phyloP scores from a whole-genome alignment of 1,140 invertebrate genomes.

The Drosophila sproati region DNA sequence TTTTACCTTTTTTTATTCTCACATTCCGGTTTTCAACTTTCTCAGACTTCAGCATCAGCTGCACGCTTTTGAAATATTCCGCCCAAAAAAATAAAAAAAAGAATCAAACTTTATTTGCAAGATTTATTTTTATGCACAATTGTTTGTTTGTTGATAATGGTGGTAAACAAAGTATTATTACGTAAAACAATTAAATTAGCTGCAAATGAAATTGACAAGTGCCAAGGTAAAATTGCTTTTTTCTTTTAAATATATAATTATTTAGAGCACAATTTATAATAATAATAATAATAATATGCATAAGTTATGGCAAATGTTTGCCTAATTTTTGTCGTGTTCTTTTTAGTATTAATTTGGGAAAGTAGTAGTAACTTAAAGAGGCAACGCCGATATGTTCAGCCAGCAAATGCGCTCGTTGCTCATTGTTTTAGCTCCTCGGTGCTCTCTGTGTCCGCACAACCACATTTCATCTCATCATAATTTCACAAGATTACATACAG shows the following conservation, averaged over 20 bases:
- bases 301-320: conserved; percentile 18
- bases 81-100: background rate
- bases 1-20: background rate
- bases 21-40: conserved; percentile 36
- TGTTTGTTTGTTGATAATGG: too few relatives aligned
- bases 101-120: background rate
- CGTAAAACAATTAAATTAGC: background rate
- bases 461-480: background rate
- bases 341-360: conserved; percentile 1
- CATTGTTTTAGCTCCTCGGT: conserved; percentile 46
- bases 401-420: conserved; percentile 81
- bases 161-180: background rate
- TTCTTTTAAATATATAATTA: conserved; percentile 8
- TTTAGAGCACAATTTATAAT: conserved; percentile 39
- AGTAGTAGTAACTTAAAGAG: conserved; percentile 59
- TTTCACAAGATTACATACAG: conserved; percentile 16
- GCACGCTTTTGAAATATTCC: background rate
- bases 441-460: conserved; percentile 52
- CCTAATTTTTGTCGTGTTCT: background rate
- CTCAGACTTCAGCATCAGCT: conserved; percentile 21
- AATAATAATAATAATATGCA: conserved; percentile 18
- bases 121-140: background rate
- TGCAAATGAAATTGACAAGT: background rate
- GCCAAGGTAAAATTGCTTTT: conserved; percentile 1
- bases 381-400: conserved; percentile 79